phyloP scores from a whole-genome alignment of 2,113 vertebrate species.

The Clarias gariepinus region DNA sequence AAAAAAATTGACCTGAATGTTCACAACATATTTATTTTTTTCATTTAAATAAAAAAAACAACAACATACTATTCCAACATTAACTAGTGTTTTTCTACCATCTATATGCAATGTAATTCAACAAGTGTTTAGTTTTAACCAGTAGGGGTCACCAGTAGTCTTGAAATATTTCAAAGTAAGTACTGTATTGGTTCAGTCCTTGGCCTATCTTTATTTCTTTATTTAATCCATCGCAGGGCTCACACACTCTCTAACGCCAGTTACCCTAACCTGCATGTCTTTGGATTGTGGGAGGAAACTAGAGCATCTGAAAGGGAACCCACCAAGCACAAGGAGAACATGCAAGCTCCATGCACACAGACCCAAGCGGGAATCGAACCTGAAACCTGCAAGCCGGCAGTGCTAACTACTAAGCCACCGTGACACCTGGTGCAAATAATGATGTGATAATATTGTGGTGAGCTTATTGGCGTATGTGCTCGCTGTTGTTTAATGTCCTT shows the following conservation, averaged over 20 bases:
- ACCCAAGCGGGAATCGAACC: too few relatives aligned
- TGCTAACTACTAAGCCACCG: too few relatives aligned
- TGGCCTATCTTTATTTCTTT: not conserved
- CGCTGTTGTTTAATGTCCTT: not conserved
- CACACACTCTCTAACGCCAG: too few relatives aligned
- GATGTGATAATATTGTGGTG: not conserved
- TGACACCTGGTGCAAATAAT: too few relatives aligned
- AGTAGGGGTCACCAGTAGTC: slow-evolving; percentile 32
- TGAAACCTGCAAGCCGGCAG: too few relatives aligned
- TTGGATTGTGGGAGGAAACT: too few relatives aligned
- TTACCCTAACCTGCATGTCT: too few relatives aligned
- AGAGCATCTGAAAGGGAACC: too few relatives aligned
- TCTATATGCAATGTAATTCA: not conserved
- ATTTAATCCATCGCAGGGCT: not conserved
- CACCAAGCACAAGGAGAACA: too few relatives aligned
- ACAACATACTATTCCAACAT: not conserved
- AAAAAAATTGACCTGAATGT: not conserved
- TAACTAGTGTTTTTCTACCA: not conserved
- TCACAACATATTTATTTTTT: not conserved
- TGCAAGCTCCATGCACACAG: too few relatives aligned
- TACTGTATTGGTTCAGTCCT: not conserved
- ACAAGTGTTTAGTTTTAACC: not conserved
- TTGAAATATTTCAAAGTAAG: not conserved
- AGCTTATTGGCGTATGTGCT: not conserved
- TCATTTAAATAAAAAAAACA: not conserved